Conservation (phyloP, 2,888 invertebrate genomes). For the Sthenelais limicola region DNA sequence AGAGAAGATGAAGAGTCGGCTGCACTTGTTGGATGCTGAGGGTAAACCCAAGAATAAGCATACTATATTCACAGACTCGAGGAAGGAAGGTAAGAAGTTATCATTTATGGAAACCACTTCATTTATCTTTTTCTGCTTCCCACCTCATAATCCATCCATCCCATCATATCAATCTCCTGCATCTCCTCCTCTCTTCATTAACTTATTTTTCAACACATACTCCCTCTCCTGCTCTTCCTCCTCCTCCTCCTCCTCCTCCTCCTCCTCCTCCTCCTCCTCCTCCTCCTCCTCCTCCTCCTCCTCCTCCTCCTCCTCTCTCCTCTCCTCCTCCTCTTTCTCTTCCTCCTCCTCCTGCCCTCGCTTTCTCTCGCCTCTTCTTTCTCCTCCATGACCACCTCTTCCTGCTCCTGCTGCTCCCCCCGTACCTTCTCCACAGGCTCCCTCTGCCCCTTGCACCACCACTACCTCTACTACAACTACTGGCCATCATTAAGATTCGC, state of each 20-base stretch:
- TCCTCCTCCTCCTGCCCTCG: neutral
- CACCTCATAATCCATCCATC: neutral
- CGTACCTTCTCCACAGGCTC: neutral
- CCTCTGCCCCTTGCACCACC: neutral
- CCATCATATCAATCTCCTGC: too few relatives aligned
- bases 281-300: neutral
- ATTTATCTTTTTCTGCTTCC: neutral
- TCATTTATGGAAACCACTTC: neutral
- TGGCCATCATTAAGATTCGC: constrained; percentile 16
- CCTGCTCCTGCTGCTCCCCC: neutral
- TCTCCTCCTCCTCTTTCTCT: neutral
- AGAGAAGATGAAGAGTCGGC: constrained; percentile 81
- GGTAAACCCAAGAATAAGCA: constrained; percentile 83
- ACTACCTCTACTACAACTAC: neutral
- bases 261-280: neutral
- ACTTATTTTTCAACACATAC: neutral
- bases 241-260: neutral
- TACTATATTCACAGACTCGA: constrained; percentile 83
- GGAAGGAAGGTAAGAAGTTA: constrained; percentile 73
- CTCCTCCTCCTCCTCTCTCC: neutral
- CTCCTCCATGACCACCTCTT: neutral
- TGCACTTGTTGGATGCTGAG: constrained; percentile 87
- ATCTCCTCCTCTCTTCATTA: neutral
- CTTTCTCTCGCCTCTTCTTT: constrained; percentile 3
- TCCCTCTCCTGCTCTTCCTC: too few relatives aligned